Evolutionary conservation across 2,888 invertebrate species (phyloP), one percentile per base, ranked within the genome.

Genomic region (Cephus pulcher): DNA sequence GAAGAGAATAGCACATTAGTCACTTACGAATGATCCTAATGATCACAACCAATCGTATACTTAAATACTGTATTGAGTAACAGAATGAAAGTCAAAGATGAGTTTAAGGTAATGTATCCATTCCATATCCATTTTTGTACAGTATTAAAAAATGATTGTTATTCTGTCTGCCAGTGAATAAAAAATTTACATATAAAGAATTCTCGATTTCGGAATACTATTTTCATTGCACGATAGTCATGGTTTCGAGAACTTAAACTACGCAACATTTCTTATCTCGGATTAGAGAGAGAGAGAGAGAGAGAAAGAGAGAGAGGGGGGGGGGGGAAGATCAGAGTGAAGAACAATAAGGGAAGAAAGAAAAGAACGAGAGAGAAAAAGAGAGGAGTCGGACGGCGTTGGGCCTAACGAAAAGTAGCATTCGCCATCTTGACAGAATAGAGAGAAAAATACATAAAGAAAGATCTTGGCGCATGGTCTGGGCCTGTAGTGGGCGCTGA

Each of bases 241-340:
- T 56, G 40, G 6, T 23, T 56, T 23, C 23, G 9, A 9, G 9
- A 56, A 56, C 2, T 23, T 56, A 56, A 23, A 56, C 40, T 6
- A 2, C 23, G 40, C 9, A 56, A 6, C 6, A 9, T 23, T 56
- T 56, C 23, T 56, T 56, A 15, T 56, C 6, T 23, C 2, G 2
- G 23, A 56, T 56, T 1, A 23, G 6, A 34, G 68, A 69, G 23
- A 73, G 68, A 76, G 76, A 78, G 40, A 75, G 76, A 78, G 84
- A 83, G 83, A 82, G 84, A 76, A 80, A 81, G 80, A 81, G 15
- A 40, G 82, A 80, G 82, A 81, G 82, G 12, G 12, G 35, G 12
- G 12, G 35, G 34, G 34, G 11, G 3, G 12, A 0, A 76, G 81
- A 30, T 30, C 30, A 30, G 30, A 30, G 68, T 12, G 68, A 33